These are phyloP conservation scores for Pogonomyrmex barbatus DNA, from an alignment of 1,140 invertebrate species.

Conservation along the genomic window DNA sequence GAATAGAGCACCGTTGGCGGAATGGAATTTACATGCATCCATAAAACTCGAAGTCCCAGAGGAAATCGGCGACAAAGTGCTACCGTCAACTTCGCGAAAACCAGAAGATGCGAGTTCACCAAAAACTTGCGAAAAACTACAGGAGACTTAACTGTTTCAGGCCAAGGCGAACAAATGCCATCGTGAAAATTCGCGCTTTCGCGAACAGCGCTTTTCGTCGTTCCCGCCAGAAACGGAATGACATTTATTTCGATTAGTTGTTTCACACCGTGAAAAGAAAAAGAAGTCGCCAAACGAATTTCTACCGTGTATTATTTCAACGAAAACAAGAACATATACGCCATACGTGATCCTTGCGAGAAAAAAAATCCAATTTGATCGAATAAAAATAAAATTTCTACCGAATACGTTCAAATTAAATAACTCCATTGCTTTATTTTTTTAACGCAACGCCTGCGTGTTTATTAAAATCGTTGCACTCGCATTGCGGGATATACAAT, in stretches of 20 bases:
- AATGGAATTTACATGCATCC: conserved; percentile 40
- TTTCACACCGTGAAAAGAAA: not conserved
- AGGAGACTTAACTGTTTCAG: conserved; percentile 15
- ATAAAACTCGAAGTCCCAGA: conserved; percentile 47
- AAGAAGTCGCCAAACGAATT: not conserved
- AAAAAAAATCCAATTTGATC: not conserved
- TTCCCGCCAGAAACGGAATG: not conserved
- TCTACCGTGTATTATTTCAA: not conserved
- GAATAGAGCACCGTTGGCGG: not conserved
- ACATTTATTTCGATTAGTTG: not conserved
- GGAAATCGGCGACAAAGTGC: conserved; percentile 54
- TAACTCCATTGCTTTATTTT: not conserved
- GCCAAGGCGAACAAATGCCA: not conserved
- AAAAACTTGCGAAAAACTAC: conserved; percentile 39
- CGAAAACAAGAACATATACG: not conserved
- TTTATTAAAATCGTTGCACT: conserved; percentile 10
- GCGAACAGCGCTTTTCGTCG: not conserved
- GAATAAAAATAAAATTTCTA: not conserved
- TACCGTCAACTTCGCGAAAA: conserved; percentile 15
- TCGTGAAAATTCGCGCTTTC: not conserved
- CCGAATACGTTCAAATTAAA: not conserved
- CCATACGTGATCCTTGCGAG: not conserved
- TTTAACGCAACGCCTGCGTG: too few species aligned
- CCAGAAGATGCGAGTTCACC: not conserved
- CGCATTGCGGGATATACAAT: not conserved